A percentile compares a stretch with the other conserved stretches of the same genome.
phyloP scores from a whole-genome alignment of 2,888 invertebrate species.

The Lithophane semibrunnea region DNA sequence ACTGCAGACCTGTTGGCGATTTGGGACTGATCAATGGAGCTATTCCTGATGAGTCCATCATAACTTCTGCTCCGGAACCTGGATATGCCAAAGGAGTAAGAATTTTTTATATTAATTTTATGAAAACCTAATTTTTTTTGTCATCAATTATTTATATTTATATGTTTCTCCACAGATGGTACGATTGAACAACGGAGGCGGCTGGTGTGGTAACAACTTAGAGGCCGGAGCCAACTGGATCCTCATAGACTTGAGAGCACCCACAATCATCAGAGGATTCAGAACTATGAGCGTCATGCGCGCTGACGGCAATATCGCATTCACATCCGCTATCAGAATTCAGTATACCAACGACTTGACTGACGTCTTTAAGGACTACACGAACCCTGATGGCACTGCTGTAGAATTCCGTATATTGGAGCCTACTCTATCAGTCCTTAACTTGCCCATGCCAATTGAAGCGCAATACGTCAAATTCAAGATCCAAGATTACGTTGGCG shows the following conservation, averaged over 20 bases:
- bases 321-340: constrained; percentile 96
- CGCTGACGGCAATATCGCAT: constrained; percentile 95
- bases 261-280: constrained; percentile 97
- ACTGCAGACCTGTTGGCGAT: constrained; percentile 97
- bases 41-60: constrained; percentile 97
- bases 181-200: constrained; percentile 95
- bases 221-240: constrained; percentile 98
- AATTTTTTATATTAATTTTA: not conserved
- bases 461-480: constrained; percentile 96
- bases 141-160: not conserved
- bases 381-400: constrained; percentile 97
- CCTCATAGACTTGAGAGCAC: constrained; percentile 96
- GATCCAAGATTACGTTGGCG: constrained; percentile 96
- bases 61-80: constrained; percentile 95
- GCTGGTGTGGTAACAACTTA: constrained; percentile 97
- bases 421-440: constrained; percentile 97
- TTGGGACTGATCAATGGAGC: constrained; percentile 96
- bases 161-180: constrained; percentile 92
- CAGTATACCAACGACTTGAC: constrained; percentile 97
- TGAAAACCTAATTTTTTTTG: not conserved
- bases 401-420: constrained; percentile 97
- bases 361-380: constrained; percentile 97
- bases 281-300: constrained; percentile 97
- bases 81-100: constrained; percentile 95
- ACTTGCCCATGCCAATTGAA: constrained; percentile 97